Conservation (phyloP, 2,888 invertebrate genomes). For the Kryphioiulus occultus region DNA sequence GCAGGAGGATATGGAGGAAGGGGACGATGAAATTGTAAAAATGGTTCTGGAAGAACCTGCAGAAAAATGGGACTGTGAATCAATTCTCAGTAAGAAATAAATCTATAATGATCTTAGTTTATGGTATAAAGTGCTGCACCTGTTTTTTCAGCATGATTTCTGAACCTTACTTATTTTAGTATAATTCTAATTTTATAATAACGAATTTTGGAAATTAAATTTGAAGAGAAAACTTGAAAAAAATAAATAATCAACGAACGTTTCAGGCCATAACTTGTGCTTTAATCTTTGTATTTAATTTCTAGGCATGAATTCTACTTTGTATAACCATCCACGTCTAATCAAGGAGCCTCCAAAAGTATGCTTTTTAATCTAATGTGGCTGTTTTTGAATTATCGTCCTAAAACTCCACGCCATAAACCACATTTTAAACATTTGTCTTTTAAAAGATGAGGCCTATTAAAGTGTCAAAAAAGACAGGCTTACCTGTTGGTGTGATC, state of each 20-base stretch:
- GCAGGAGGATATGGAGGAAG: slow-evolving; percentile 54
- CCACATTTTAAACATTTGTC: background rate
- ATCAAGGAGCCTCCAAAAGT: slow-evolving; percentile 76
- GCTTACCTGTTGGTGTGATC: slow-evolving; percentile 75
- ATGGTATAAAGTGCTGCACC: no score
- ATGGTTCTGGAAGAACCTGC: slow-evolving; percentile 71
- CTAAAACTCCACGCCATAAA: no score
- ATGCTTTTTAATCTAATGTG: slow-evolving; percentile 46
- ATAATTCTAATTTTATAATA: no score
- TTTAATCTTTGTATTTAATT: background rate
- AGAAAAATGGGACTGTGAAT: slow-evolving; percentile 89
- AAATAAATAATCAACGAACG: no score
- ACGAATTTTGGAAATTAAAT: no score
- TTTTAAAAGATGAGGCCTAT: slow-evolving; percentile 54
- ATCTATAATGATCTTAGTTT: no score
- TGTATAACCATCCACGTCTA: slow-evolving; percentile 90
- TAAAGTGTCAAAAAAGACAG: slow-evolving; percentile 68
- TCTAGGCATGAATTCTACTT: slow-evolving; percentile 80
- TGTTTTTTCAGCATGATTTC: no score
- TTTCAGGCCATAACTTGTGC: no score
- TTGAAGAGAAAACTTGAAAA: background rate
- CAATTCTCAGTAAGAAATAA: slow-evolving; percentile 70
- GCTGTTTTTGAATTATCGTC: no score
- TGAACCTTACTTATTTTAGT: no score
- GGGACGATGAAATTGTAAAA: slow-evolving; percentile 60